A percentile compares a stretch with the other conserved stretches of the same genome.
Conservation (phyloP, 2,888 invertebrate genomes). For the Spodoptera exigua region DNA sequence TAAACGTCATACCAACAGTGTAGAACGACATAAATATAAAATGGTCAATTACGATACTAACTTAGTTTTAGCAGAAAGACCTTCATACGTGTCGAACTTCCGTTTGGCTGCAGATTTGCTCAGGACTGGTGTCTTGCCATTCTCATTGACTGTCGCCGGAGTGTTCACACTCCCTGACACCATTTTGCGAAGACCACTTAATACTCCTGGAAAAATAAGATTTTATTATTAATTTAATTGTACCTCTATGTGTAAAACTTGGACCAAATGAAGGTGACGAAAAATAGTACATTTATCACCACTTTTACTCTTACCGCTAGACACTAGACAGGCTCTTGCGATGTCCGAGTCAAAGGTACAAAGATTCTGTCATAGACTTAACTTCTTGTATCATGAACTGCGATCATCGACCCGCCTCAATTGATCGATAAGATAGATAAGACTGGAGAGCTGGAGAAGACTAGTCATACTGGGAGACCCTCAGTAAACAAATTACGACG, state of each 20-base stretch:
- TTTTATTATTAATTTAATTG: too few relatives aligned
- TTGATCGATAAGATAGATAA: too few relatives aligned
- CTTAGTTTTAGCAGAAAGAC: slow-evolving; percentile 92
- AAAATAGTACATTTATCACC: too few relatives aligned
- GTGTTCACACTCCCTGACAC: slow-evolving; percentile 91
- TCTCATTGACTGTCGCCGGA: slow-evolving; percentile 81
- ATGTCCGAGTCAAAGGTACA: too few relatives aligned
- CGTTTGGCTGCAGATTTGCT: slow-evolving; percentile 91
- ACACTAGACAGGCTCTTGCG: too few relatives aligned
- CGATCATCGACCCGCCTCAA: too few relatives aligned
- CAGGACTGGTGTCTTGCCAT: slow-evolving; percentile 88
- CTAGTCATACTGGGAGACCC: slow-evolving; percentile 90
- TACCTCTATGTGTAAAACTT: too few relatives aligned
- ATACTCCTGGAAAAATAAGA: slow-evolving; percentile 89
- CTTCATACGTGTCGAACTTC: slow-evolving; percentile 89
- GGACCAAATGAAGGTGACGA: too few relatives aligned
- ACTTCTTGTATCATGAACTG: too few relatives aligned
- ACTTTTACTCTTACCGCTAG: too few relatives aligned
- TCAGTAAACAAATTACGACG: slow-evolving; percentile 92
- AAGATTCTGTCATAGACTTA: too few relatives aligned
- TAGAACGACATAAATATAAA: too few relatives aligned
- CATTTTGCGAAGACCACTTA: slow-evolving; percentile 93
- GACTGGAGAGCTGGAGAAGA: slow-evolving; percentile 81
- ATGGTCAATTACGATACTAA: slow-evolving; percentile 66
- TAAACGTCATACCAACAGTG: background rate